These are phyloP conservation scores for Trichoplusia ni DNA, from an alignment of 1,140 invertebrate species.

Conservation along the genomic window DNA sequence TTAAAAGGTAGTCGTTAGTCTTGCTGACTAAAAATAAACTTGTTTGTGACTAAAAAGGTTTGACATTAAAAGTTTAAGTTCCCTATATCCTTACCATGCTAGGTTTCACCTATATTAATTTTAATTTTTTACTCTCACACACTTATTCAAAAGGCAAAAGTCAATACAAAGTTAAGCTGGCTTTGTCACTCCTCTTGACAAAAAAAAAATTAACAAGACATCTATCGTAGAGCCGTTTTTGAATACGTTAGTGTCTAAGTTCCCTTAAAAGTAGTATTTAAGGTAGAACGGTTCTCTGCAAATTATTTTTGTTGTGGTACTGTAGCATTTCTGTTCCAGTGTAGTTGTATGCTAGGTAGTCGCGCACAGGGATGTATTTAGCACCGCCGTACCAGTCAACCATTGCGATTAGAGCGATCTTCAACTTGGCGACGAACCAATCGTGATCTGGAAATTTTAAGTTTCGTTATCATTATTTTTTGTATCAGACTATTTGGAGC, in stretches of 20 bases:
- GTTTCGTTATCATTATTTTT: background rate
- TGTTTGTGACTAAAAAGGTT: background rate
- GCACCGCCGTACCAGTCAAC: conserved; percentile 90
- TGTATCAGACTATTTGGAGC: too few species aligned
- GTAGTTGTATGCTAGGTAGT: conserved; percentile 83
- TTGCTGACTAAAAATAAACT: too few species aligned
- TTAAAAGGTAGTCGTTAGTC: too few species aligned
- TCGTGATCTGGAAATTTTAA: conserved; percentile 84
- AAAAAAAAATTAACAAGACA: too few species aligned
- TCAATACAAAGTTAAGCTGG: background rate
- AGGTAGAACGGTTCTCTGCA: background rate
- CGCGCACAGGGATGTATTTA: conserved; percentile 83
- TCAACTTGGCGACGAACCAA: conserved; percentile 89
- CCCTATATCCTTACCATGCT: background rate
- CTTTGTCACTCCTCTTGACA: too few species aligned
- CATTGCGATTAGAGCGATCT: conserved; percentile 86
- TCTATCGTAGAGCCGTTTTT: too few species aligned
- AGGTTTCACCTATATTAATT: background rate
- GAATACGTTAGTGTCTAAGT: background rate
- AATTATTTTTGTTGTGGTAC: conserved; percentile 37
- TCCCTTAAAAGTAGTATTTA: background rate
- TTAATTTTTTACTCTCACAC: too few species aligned
- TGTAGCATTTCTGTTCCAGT: conserved; percentile 63
- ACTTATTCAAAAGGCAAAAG: too few species aligned
- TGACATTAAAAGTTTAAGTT: background rate